Conservation (phyloP, 2,797 vertebrate species). For the Xenops minutus region DNA sequence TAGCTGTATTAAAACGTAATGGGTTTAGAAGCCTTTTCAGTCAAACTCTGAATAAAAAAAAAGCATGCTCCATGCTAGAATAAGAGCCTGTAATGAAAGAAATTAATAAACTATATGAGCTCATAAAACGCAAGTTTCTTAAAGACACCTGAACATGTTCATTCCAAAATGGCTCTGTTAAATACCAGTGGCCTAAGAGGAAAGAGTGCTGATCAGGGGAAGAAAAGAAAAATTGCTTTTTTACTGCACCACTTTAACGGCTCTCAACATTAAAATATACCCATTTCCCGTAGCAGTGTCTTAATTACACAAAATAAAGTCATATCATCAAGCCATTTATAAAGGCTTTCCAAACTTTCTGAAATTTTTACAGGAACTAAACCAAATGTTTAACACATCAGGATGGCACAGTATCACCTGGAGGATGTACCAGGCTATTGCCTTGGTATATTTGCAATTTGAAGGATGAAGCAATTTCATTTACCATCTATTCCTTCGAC, state of each 20-base stretch:
- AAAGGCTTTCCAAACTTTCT: neutral
- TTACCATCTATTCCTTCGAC: neutral
- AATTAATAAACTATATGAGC: neutral
- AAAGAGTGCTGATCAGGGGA: neutral
- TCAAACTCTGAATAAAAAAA: neutral
- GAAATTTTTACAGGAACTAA: neutral
- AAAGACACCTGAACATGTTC: neutral
- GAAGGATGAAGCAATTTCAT: neutral
- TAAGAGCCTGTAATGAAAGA: neutral
- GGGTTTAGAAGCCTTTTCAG: neutral
- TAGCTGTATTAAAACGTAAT: neutral
- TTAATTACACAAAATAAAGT: neutral
- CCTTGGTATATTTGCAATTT: neutral
- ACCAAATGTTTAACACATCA: neutral
- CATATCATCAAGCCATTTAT: neutral
- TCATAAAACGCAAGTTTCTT: neutral
- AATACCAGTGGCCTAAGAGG: neutral
- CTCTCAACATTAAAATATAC: neutral
- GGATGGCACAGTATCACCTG: neutral
- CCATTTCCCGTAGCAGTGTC: neutral
- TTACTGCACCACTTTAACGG: neutral
- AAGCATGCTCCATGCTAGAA: neutral
- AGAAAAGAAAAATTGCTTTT: neutral
- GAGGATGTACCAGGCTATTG: neutral
- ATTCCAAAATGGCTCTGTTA: neutral